Evolutionary conservation across 2,797 vertebrate genomes (phyloP).

Genomic region (Poeciliopsis paucimaculata): DNA sequence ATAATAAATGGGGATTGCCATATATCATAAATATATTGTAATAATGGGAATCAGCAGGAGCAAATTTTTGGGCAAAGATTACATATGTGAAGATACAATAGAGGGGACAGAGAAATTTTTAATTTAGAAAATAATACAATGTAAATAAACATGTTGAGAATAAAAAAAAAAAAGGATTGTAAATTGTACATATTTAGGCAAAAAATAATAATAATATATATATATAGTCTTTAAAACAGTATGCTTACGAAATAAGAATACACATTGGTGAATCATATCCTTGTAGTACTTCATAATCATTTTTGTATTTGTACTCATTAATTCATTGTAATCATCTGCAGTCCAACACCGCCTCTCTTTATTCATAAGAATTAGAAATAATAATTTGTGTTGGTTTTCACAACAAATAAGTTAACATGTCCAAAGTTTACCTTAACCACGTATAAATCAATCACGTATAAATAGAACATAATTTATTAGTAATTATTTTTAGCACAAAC

Average conservation of each 20-base stretch:
- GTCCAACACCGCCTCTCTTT: background rate
- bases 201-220: too few relatives aligned
- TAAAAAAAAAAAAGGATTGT: background rate
- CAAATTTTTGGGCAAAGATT: background rate
- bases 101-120: background rate
- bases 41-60: background rate
- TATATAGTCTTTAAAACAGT: background rate
- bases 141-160: background rate
- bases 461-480: background rate
- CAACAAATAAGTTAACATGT: background rate
- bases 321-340: background rate
- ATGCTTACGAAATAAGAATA: background rate
- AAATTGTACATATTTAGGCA: background rate
- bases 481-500: background rate
- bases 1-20: background rate
- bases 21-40: background rate
- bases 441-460: too few relatives aligned
- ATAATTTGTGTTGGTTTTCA: too few relatives aligned
- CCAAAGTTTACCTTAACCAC: background rate
- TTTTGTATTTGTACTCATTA: background rate
- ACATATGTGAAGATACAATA: background rate
- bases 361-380: too few relatives aligned
- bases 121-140: background rate
- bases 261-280: background rate
- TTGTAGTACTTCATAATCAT: too few relatives aligned